These are phyloP conservation scores for Schizotus pectinicornis DNA, from an alignment of 2,888 invertebrate species.

Conservation along the genomic window DNA sequence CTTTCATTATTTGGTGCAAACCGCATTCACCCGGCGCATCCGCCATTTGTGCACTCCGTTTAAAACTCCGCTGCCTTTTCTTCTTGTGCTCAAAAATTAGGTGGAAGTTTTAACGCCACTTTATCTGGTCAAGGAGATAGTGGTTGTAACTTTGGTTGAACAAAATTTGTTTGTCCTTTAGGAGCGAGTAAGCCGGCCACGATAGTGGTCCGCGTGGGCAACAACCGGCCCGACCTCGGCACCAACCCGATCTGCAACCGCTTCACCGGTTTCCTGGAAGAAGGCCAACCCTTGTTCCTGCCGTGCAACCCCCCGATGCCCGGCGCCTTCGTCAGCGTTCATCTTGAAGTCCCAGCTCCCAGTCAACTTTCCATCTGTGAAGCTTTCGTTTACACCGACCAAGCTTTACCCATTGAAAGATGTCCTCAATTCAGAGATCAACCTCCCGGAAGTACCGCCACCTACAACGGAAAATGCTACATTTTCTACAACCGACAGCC, in stretches of 20 bases:
- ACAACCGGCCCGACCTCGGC: slow-evolving; percentile 89
- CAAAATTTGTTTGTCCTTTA: slow-evolving; percentile 47
- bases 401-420: slow-evolving; percentile 87
- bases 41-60: too few species aligned
- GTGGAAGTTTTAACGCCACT: too few species aligned
- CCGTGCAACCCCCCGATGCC: slow-evolving; percentile 96
- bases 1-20: too few species aligned
- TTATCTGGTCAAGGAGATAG: too few species aligned
- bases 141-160: too few species aligned
- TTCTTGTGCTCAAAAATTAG: too few species aligned
- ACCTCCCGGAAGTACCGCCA: slow-evolving; percentile 90
- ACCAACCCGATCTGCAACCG: slow-evolving; percentile 92
- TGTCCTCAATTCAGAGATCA: slow-evolving; percentile 93
- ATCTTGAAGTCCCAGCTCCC: slow-evolving; percentile 76
- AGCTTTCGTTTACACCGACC: slow-evolving; percentile 93
- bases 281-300: slow-evolving; percentile 88
- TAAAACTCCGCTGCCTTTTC: too few species aligned
- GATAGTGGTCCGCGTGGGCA: slow-evolving; percentile 88
- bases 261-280: slow-evolving; percentile 84
- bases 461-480: slow-evolving; percentile 94
- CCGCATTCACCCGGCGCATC: too few species aligned
- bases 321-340: slow-evolving; percentile 92
- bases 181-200: slow-evolving; percentile 81
- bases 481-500: slow-evolving; percentile 91
- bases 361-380: slow-evolving; percentile 89